Conservation (phyloP, 2,797 vertebrate genomes). For the Oreonectes daqikongensis region DNA sequence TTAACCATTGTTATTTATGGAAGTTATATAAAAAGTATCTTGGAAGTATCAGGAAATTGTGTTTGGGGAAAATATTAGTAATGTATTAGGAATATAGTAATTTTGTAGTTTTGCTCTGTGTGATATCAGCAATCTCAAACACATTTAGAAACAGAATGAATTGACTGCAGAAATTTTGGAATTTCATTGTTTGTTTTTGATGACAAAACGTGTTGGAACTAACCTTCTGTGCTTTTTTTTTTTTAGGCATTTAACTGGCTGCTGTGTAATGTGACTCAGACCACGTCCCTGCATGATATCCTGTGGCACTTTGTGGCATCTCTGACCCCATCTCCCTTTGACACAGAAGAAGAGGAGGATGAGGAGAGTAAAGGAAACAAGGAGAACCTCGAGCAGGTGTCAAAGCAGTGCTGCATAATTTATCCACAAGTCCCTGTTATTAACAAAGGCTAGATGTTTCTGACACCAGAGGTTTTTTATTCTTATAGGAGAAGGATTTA, state of each 20-base stretch:
- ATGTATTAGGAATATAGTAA: background rate
- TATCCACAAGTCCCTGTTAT: background rate
- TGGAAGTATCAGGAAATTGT: background rate
- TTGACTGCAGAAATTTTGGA: too few relatives aligned
- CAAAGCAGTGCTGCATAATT: background rate
- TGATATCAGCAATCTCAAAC: too few relatives aligned
- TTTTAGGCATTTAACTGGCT: constrained; percentile 98
- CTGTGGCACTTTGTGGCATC: constrained; percentile 99
- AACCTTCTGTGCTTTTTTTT: constrained; percentile 9
- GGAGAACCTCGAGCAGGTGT: constrained; percentile 91
- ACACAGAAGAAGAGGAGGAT: constrained; percentile 95
- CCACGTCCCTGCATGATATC: constrained; percentile 96
- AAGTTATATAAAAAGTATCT: background rate
- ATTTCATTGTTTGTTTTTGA: too few relatives aligned
- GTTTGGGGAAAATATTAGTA: background rate
- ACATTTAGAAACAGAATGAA: too few relatives aligned
- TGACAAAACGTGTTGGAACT: background rate
- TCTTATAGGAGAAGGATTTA: constrained; percentile 89
- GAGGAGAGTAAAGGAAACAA: constrained; percentile 97
- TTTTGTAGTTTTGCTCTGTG: background rate
- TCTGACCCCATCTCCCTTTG: constrained; percentile 91
- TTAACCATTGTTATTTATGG: background rate
- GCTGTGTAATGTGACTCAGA: constrained; percentile 99
- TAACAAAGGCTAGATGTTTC: background rate
- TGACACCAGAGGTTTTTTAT: background rate